Percentiles rank a stretch among this genome's conserved stretches.
Conservation (phyloP, 2,888 invertebrate genomes). For the Unio delphinus region DNA sequence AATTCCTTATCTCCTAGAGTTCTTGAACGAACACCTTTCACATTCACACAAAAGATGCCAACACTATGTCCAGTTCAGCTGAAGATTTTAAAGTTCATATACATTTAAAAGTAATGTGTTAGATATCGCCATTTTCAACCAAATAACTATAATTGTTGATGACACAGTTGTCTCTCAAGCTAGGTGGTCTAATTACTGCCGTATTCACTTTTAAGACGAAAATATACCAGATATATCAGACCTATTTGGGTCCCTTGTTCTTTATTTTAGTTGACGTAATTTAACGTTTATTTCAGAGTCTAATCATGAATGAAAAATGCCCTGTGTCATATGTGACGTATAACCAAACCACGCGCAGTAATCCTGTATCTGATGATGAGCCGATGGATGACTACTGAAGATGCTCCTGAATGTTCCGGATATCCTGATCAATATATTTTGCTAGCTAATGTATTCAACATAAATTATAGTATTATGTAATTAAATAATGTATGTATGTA, state of each 20-base stretch:
- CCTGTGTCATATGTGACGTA: constrained; percentile 96
- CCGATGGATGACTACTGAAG: not conserved
- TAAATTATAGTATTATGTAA: not conserved
- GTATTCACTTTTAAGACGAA: too few relatives aligned
- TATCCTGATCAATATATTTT: too few relatives aligned
- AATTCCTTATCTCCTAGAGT: too few relatives aligned
- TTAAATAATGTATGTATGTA: not conserved
- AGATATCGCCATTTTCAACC: too few relatives aligned
- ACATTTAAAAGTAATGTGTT: too few relatives aligned
- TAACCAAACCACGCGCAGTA: constrained; percentile 63
- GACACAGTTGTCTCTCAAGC: too few relatives aligned
- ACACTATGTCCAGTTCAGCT: too few relatives aligned
- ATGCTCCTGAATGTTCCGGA: not conserved
- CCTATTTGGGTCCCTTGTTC: too few relatives aligned
- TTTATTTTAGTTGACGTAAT: not conserved
- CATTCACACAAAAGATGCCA: too few relatives aligned
- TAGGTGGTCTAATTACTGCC: not conserved
- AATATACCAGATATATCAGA: not conserved
- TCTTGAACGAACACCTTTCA: too few relatives aligned
- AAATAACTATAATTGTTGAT: too few relatives aligned
- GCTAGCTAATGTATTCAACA: not conserved
- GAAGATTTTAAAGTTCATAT: too few relatives aligned
- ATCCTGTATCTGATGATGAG: constrained; percentile 56
- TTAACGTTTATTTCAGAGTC: constrained; percentile 78
- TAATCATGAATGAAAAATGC: constrained; percentile 91